These are phyloP conservation scores for Frieseomelitta varia DNA, from an alignment of 1,140 invertebrate species.

Conservation along the genomic window DNA sequence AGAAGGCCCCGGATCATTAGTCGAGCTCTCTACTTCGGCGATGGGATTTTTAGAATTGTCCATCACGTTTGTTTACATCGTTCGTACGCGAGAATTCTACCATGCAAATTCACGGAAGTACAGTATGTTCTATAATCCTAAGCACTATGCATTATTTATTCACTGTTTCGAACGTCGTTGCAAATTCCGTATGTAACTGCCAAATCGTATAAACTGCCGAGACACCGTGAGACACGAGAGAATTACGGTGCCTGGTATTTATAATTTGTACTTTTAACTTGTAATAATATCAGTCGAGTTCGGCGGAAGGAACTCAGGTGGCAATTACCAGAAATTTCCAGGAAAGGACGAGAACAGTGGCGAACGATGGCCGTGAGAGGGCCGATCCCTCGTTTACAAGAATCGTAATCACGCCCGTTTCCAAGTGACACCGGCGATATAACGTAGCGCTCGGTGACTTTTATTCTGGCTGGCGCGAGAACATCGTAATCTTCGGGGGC, in stretches of 20 bases:
- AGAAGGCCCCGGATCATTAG: constrained; percentile 59
- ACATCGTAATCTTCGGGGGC: constrained; percentile 39
- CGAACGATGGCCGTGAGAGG: background rate
- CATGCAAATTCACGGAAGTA: no score
- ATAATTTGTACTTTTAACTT: no score
- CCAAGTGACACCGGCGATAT: constrained; percentile 9
- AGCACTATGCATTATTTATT: no score
- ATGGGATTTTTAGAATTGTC: constrained; percentile 38
- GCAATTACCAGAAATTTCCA: background rate
- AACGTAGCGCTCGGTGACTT: constrained; percentile 15
- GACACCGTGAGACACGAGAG: background rate
- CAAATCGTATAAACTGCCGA: background rate
- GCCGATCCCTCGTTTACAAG: background rate
- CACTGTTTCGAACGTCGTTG: background rate
- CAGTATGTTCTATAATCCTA: no score
- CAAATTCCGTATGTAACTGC: background rate
- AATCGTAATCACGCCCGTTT: constrained; percentile 17
- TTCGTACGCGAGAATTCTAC: background rate
- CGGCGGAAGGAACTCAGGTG: background rate
- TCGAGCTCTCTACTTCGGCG: constrained; percentile 48
- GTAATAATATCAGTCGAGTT: background rate
- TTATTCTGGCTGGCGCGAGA: background rate
- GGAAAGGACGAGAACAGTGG: constrained; percentile 13
- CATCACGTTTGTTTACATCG: constrained; percentile 36
- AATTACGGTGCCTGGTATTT: no score